Evolutionary conservation across 2,113 vertebrate genomes (phyloP).

Genomic region (Sapayoa aenigma): DNA sequence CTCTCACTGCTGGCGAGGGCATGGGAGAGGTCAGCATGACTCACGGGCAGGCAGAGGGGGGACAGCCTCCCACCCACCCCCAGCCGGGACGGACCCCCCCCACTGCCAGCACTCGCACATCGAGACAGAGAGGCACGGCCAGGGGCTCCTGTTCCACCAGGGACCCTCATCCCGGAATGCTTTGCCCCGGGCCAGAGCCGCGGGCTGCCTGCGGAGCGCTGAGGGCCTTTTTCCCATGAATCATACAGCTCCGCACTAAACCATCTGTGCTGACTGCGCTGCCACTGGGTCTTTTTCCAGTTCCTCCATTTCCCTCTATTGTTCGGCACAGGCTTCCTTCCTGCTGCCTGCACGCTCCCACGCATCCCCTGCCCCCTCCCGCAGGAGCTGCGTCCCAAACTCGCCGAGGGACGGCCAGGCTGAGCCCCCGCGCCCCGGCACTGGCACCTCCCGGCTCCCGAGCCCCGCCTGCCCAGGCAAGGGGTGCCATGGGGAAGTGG

Average conservation of each 20-base stretch:
- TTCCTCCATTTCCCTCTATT: conserved; percentile 82
- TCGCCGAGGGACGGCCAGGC: neutral
- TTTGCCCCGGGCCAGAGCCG: neutral
- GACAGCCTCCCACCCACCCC: neutral
- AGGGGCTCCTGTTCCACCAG: neutral
- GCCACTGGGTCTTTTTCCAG: conserved; percentile 47
- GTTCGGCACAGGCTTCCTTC: conserved; percentile 78
- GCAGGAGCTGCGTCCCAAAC: neutral
- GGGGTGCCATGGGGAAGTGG: neutral
- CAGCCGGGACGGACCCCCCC: neutral
- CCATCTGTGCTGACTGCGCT: conserved; percentile 55
- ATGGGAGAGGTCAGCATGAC: conserved; percentile 71
- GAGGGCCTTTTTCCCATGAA: conserved; percentile 45
- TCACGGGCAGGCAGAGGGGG: neutral
- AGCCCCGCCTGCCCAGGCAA: neutral
- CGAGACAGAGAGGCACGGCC: accelerated
- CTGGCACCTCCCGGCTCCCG: neutral
- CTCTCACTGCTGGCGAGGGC: conserved; percentile 16
- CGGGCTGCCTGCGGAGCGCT: neutral
- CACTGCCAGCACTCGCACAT: neutral
- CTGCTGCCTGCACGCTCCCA: conserved; percentile 65
- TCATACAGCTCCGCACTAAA: conserved; percentile 16
- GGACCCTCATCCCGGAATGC: neutral
- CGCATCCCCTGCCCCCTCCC: conserved; percentile 38
- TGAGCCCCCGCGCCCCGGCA: accelerated